Evolutionary conservation across 2,797 vertebrate genomes (phyloP), one percentile per base, ranked within the genome.

Genomic region (Gymnoscopelus braueri): DNA sequence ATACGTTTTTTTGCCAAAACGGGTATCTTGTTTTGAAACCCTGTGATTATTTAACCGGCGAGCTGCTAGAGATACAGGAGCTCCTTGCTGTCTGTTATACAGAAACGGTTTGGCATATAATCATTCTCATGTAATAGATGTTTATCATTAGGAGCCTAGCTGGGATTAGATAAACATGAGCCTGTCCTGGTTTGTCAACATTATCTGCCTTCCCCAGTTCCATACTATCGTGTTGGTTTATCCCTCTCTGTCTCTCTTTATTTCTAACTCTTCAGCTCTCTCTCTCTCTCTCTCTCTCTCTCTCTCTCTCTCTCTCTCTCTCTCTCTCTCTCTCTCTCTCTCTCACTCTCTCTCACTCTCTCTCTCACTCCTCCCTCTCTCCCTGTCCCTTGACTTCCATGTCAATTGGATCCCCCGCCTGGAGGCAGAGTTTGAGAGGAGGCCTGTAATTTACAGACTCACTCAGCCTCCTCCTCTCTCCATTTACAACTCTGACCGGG

Each of bases 161-260:
- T 70, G 13, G 80, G 72, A 75, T 67, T 63, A 79, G 52, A 72
- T 61, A 65, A 69, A 72, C 52, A 76, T 47, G 60, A 72, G 79
- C 29, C 60, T 23, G 35, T 44, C 61, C 23, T 53, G 72, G 60
- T 77, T 73, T 64, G 61, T 67, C 50, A 71, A 60, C 50, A 8
- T 49, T 52, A 64, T 77, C 69, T 26, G 39, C 74, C 66, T 54
- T 61, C 59, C 56, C 69, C 32, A 5, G 53, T 60, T 7, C 35
- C 3, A 3, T 63, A 57, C 14, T 23, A 11, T 32, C 50, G 32
- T 44, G 39, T 44, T 44, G 39, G 39, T 23, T 13, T 60, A 32
- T 47, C 60, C 29, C 50, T 52, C 61, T 63, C 48, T 49, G 32
- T 48, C 59, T 15, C 61, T 69, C 57, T 48, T 14, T 14, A 57